Evolutionary conservation across 2,888 invertebrate genomes (phyloP).

Genomic region (Agrilus biguttatus): DNA sequence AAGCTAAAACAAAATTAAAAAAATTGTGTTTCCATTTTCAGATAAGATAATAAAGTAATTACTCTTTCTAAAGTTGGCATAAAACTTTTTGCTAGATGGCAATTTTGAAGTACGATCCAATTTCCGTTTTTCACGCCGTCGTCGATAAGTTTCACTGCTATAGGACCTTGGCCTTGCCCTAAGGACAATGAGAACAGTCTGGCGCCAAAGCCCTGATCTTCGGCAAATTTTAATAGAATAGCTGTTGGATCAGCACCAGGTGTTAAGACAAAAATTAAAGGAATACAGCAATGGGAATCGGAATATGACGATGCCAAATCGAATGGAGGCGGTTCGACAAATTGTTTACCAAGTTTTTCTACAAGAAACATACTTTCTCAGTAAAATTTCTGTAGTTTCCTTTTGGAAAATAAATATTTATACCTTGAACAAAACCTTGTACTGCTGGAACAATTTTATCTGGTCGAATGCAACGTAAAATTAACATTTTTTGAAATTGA

Average conservation of each 20-base stretch:
- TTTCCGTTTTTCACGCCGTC: slow-evolving; percentile 71
- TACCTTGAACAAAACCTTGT: slow-evolving; percentile 53
- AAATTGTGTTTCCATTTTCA: too few relatives aligned
- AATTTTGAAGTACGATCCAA: slow-evolving; percentile 93
- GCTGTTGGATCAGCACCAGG: slow-evolving; percentile 91
- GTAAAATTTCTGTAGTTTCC: too few relatives aligned
- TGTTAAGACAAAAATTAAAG: slow-evolving; percentile 79
- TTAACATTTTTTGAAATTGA: slow-evolving; percentile 58
- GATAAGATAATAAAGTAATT: slow-evolving; percentile 8
- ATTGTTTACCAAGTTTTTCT: slow-evolving; percentile 61
- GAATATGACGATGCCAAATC: slow-evolving; percentile 69
- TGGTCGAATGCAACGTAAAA: slow-evolving; percentile 69
- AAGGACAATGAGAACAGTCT: slow-evolving; percentile 70
- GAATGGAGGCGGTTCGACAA: slow-evolving; percentile 82
- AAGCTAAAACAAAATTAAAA: slow-evolving; percentile 35
- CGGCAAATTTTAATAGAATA: slow-evolving; percentile 78
- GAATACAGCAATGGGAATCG: slow-evolving; percentile 79
- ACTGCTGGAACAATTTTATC: slow-evolving; percentile 81
- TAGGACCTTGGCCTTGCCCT: slow-evolving; percentile 87
- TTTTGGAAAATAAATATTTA: background rate
- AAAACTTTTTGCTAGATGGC: slow-evolving; percentile 89
- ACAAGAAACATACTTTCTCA: slow-evolving; percentile 10
- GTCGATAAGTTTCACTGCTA: slow-evolving; percentile 74
- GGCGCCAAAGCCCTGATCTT: slow-evolving; percentile 75
- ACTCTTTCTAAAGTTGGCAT: slow-evolving; percentile 85